Base-by-base conservation (phyloP, 2,888 invertebrate genomes). In the Abrostola tripartita region DNA sequence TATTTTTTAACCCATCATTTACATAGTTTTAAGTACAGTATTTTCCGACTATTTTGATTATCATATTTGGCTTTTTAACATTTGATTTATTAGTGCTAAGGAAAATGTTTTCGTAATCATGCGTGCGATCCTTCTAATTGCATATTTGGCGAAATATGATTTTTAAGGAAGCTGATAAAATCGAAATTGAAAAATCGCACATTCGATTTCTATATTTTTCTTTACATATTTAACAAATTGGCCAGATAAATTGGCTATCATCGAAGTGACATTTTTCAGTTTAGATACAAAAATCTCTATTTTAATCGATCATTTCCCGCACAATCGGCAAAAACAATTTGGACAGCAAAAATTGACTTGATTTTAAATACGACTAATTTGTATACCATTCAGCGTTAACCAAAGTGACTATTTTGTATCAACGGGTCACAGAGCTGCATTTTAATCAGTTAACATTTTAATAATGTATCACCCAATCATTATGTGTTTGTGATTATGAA, bases 381-480 rank as follows among this genome's bases (percentile, higher is more conserved):
- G 64, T 76, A 74, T 73, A 81, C 71, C 69, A 80, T 74, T 68
- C 74, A 76, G 79, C 81, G 74, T 69, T 58, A 64, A 74, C 65
- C 55, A 65, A 56, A 54, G 76, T 81, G 83, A 78, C 82, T 56
- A 71, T 67, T 59, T 76, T 64, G 50, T 71, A 75, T 77, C 76
- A 77, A 60, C 64, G 68, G 61, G 84, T 84, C 81, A 79, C 81
- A 61, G 52, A 71, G 86, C 72, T 81, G 68, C 76, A 83, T 93
- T 93, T 93, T 94, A 93, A 93, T 93, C 92, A 90, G 89, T 81
- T 90, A 94, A 93, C 93, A 92, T 92, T 88, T 83, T 78, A 82
- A 81, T 85, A 47, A 78, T 81, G 78, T 85, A 82, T 79, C 74
- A 68, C 60, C 70, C 75, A 81, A 89, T 90, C 86, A 85, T 86